A percentile compares a stretch with the other conserved stretches of the same genome.
phyloP scores from a whole-genome alignment of 1,140 invertebrate genomes.

The Zophobas atratus region DNA sequence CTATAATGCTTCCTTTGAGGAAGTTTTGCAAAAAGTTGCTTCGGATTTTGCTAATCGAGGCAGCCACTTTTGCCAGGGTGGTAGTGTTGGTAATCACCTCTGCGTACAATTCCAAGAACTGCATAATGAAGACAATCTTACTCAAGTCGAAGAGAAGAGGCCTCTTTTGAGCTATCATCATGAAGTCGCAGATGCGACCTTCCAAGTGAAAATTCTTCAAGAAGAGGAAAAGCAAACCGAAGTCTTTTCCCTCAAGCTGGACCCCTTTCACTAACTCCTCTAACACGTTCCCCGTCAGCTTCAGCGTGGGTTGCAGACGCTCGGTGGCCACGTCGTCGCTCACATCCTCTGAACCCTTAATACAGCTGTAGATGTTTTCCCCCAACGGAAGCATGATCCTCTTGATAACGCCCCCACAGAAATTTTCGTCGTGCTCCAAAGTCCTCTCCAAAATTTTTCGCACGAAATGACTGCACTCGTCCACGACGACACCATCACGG shows the following conservation, averaged over 20 bases:
- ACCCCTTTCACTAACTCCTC: slow-evolving; percentile 62
- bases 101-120: slow-evolving; percentile 43
- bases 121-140: slow-evolving; percentile 53
- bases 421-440: slow-evolving; percentile 44
- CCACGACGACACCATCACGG: slow-evolving; percentile 75
- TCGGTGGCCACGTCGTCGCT: slow-evolving; percentile 71
- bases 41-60: background rate
- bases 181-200: slow-evolving; percentile 49
- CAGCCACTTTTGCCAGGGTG: background rate
- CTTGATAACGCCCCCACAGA: slow-evolving; percentile 47
- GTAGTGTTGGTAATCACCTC: background rate
- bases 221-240: slow-evolving; percentile 50
- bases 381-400: slow-evolving; percentile 48
- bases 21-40: no score
- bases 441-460: slow-evolving; percentile 67
- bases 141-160: slow-evolving; percentile 52
- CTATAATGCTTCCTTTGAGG: no score
- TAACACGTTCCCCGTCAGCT: slow-evolving; percentile 68
- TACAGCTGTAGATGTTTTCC: slow-evolving; percentile 17
- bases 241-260: slow-evolving; percentile 39
- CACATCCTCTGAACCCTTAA: slow-evolving; percentile 62
- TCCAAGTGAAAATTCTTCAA: slow-evolving; percentile 48
- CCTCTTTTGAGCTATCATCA: slow-evolving; percentile 51
- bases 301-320: slow-evolving; percentile 70
- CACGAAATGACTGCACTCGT: slow-evolving; percentile 73